Percentiles rank a stretch among this genome's conserved stretches.
Evolutionary conservation across 2,888 invertebrate species (phyloP).

Genomic region (Oegoconia quadripuncta): DNA sequence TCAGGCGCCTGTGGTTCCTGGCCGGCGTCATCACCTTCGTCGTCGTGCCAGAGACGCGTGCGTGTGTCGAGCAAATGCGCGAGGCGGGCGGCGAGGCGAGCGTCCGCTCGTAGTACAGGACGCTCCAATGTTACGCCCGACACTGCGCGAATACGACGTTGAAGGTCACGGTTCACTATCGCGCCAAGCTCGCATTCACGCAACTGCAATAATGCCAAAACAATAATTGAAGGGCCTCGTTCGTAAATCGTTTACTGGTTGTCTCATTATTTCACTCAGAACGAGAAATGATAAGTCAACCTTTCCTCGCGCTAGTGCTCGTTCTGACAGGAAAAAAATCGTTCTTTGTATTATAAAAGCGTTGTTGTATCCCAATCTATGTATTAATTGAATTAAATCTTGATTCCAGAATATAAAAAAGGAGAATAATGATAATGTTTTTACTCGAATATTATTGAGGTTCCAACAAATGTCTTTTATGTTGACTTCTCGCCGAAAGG

Average conservation of each 20-base stretch:
- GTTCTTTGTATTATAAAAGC: too few species aligned
- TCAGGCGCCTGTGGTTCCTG: slow-evolving; percentile 35
- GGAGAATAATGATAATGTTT: too few species aligned
- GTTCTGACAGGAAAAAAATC: too few species aligned
- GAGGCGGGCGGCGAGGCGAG: slow-evolving; percentile 94
- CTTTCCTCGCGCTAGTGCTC: too few species aligned
- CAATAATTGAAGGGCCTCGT: not conserved
- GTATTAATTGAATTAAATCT: too few species aligned
- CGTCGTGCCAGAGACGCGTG: slow-evolving; percentile 84
- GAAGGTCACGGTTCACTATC: slow-evolving; percentile 97
- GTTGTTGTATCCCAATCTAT: too few species aligned
- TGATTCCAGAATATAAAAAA: too few species aligned
- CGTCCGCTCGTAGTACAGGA: slow-evolving; percentile 93
- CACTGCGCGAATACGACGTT: slow-evolving; percentile 94
- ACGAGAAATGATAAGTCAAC: too few species aligned
- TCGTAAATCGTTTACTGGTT: too few species aligned
- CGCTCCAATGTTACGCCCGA: slow-evolving; percentile 95
- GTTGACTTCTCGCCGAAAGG: slow-evolving; percentile 97
- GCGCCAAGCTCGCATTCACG: slow-evolving; percentile 95
- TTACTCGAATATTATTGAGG: slow-evolving; percentile 93
- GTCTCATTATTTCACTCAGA: too few species aligned
- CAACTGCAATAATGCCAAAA: slow-evolving; percentile 79
- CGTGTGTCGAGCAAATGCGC: slow-evolving; percentile 94
- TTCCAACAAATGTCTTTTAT: slow-evolving; percentile 99
- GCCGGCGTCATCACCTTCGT: slow-evolving; percentile 18